Conservation (phyloP, 2,113 vertebrate species). For the Zosterops borbonicus region DNA sequence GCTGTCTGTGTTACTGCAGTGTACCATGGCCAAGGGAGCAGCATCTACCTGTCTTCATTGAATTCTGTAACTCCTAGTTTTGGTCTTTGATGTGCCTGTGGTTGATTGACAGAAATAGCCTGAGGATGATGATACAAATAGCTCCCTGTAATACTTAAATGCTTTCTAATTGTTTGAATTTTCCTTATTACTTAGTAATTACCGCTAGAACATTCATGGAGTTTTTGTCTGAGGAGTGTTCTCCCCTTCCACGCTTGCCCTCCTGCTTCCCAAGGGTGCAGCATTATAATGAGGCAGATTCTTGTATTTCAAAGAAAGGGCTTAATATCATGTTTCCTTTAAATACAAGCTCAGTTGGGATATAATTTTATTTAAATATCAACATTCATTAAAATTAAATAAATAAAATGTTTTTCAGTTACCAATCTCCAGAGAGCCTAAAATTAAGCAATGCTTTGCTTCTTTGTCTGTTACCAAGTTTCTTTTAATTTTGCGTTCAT, state of each 20-base stretch:
- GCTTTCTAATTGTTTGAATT: background rate
- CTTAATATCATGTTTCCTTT: background rate
- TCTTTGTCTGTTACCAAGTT: background rate
- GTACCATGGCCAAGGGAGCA: background rate
- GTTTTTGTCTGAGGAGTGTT: background rate
- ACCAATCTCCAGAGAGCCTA: background rate
- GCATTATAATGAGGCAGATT: background rate
- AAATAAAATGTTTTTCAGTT: background rate
- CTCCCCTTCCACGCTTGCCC: background rate
- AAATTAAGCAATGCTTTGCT: background rate
- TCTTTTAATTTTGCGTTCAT: background rate
- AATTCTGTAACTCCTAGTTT: background rate
- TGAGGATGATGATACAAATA: background rate
- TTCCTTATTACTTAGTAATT: background rate
- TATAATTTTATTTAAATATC: background rate
- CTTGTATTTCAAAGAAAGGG: background rate
- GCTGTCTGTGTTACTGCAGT: background rate
- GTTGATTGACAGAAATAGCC: background rate
- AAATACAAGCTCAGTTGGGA: background rate
- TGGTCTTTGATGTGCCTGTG: background rate
- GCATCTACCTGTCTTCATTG: background rate
- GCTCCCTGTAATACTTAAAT: background rate
- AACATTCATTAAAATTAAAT: background rate
- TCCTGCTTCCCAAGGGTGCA: background rate
- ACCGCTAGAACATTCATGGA: background rate